Evolutionary conservation across 2,797 vertebrate genomes (phyloP).

Genomic region (Tinamus major): DNA sequence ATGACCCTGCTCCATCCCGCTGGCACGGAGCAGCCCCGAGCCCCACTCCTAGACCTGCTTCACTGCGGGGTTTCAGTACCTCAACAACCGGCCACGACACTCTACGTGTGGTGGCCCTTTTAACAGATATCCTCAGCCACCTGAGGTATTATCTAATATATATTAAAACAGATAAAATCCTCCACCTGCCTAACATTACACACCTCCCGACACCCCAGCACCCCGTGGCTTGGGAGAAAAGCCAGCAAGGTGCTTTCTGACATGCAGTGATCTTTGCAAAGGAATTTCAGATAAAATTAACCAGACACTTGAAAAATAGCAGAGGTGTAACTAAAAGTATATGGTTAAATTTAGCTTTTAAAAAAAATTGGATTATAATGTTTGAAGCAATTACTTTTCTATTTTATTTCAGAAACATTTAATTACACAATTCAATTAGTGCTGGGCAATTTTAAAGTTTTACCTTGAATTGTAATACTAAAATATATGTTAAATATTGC

Average conservation of each 20-base stretch:
- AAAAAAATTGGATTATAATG: background rate
- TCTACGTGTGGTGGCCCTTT: background rate
- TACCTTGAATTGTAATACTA: background rate
- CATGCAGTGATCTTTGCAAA: background rate
- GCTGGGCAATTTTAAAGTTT: background rate
- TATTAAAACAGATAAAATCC: background rate
- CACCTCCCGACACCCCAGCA: background rate
- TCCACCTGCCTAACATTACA: background rate
- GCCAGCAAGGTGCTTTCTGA: background rate
- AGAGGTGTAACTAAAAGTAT: background rate
- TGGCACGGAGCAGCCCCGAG: background rate
- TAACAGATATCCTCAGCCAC: background rate
- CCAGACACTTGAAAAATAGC: background rate
- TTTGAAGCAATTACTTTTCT: slow-evolving; percentile 5
- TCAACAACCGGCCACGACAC: background rate
- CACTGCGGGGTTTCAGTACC: background rate
- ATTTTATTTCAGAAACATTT: background rate
- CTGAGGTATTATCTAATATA: background rate
- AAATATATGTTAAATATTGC: background rate
- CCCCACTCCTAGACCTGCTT: background rate
- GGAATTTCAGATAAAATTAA: background rate
- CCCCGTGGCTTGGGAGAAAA: background rate
- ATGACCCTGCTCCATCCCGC: background rate
- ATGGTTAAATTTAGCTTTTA: background rate
- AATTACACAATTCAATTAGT: background rate